phyloP scores from a whole-genome alignment of 2,113 vertebrate genomes.

The Mormyrus lacerda region DNA sequence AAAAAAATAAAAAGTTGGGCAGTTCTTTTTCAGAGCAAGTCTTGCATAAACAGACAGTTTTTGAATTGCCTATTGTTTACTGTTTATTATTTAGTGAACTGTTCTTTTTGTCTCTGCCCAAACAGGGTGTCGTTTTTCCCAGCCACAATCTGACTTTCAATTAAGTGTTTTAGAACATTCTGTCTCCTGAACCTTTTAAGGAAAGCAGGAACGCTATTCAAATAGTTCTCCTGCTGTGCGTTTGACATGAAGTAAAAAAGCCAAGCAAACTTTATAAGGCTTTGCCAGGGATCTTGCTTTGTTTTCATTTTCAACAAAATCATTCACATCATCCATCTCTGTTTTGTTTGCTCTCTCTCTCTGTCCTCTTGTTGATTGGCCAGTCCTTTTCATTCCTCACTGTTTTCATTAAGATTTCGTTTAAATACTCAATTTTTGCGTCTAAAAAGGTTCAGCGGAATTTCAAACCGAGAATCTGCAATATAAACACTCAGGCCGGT shows the following conservation, averaged over 20 bases:
- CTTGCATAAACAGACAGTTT: background rate
- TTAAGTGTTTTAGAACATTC: conserved; percentile 2
- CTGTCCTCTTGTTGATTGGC: background rate
- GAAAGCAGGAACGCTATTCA: background rate
- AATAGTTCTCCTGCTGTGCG: background rate
- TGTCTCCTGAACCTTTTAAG: background rate
- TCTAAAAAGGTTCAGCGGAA: background rate
- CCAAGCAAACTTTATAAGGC: background rate
- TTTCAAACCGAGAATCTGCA: background rate
- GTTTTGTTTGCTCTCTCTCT: background rate
- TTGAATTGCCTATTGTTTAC: background rate
- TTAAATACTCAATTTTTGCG: background rate
- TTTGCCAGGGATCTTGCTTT: background rate
- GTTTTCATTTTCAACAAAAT: background rate
- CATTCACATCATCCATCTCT: background rate
- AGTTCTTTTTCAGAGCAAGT: background rate
- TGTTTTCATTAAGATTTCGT: background rate
- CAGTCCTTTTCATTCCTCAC: background rate
- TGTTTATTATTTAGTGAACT: background rate
- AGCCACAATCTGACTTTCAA: background rate
- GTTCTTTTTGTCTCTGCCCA: background rate
- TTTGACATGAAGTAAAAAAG: background rate
- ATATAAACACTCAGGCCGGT: background rate
- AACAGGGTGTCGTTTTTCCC: background rate
- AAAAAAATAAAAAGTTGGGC: background rate